These are phyloP conservation scores for Alloplasta piceator DNA, from an alignment of 2,888 invertebrate species.

Conservation along the genomic window DNA sequence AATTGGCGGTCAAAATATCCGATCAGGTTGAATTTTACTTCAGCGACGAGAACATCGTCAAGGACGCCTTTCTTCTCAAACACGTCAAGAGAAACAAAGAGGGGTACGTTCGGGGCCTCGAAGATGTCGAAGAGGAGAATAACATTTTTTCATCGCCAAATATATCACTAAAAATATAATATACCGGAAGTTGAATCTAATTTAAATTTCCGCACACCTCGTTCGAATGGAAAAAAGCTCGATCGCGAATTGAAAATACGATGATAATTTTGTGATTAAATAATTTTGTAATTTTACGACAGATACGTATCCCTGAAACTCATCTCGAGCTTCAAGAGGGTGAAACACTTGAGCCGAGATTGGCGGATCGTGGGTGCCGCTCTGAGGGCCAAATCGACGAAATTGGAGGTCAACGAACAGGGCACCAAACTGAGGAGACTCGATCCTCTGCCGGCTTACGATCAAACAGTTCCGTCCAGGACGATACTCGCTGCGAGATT, in stretches of 20 bases:
- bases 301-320: constrained; percentile 96
- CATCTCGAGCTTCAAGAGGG: constrained; percentile 97
- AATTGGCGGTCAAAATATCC: constrained; percentile 91
- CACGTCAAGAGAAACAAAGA: constrained; percentile 97
- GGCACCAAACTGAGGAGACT: constrained; percentile 95
- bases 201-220: too few relatives aligned
- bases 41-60: constrained; percentile 96
- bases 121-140: not conserved
- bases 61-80: constrained; percentile 97
- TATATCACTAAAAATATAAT: too few relatives aligned
- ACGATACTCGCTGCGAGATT: constrained; percentile 95
- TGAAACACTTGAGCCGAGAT: constrained; percentile 96
- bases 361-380: constrained; percentile 97
- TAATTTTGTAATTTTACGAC: not conserved
- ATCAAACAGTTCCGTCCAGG: constrained; percentile 96
- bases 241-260: not conserved
- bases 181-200: too few relatives aligned
- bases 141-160: too few relatives aligned
- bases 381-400: constrained; percentile 89
- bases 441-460: constrained; percentile 94
- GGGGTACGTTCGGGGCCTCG: constrained; percentile 83
- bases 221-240: too few relatives aligned
- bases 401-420: constrained; percentile 94
- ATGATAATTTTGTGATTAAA: not conserved
- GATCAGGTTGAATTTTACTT: constrained; percentile 98